A percentile compares a stretch with the other conserved stretches of the same genome.
Evolutionary conservation across 2,888 invertebrate genomes (phyloP).

Genomic region (Conistra vaccinii): DNA sequence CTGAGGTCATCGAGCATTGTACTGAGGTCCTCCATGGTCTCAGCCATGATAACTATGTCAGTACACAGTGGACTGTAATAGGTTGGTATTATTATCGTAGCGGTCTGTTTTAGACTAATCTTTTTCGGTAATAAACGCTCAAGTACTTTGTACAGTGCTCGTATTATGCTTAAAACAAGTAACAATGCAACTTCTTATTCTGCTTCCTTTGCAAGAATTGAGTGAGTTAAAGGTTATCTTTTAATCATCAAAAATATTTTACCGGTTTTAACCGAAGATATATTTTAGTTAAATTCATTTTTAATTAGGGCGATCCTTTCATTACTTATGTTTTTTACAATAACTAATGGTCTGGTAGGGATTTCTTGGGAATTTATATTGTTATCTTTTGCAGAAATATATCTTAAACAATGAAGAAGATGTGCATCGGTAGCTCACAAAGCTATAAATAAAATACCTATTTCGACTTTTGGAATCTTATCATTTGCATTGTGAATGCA

Average conservation of each 20-base stretch:
- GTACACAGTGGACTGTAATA: too few species aligned
- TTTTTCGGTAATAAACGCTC: background rate
- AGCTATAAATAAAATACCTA: background rate
- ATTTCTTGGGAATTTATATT: too few species aligned
- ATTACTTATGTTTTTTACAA: background rate
- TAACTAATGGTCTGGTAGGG: background rate
- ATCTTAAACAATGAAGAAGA: background rate
- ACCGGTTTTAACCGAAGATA: background rate
- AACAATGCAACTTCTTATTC: background rate
- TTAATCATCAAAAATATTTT: constrained; percentile 1
- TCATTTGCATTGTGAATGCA: background rate
- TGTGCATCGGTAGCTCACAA: background rate
- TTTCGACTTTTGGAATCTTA: background rate
- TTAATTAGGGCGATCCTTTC: background rate
- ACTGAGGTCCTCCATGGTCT: too few species aligned
- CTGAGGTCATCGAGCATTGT: too few species aligned
- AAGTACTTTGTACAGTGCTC: background rate
- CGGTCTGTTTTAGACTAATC: background rate
- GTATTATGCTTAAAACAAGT: background rate
- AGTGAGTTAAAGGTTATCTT: constrained; percentile 27
- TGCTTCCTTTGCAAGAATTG: constrained; percentile 2
- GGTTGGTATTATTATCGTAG: too few species aligned
- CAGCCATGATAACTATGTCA: too few species aligned
- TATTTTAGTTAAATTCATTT: background rate
- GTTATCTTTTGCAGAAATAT: background rate